phyloP scores from a whole-genome alignment of 2,113 vertebrate species.

The Ophiodon elongatus region DNA sequence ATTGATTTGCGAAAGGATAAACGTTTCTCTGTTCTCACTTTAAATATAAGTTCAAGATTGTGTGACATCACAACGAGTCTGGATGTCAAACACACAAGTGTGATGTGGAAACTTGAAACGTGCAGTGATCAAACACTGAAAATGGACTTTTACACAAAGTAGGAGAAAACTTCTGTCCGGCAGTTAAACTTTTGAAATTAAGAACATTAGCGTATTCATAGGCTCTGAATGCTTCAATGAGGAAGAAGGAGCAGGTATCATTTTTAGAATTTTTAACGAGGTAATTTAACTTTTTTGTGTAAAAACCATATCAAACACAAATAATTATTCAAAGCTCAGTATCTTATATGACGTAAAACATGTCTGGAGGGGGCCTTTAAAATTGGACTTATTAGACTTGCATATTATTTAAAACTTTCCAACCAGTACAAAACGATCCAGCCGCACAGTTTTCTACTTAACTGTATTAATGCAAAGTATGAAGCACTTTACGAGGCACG shows the following conservation, averaged over 20 bases:
- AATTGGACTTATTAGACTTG: background rate
- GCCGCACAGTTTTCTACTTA: background rate
- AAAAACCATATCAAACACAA: background rate
- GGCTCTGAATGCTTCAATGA: background rate
- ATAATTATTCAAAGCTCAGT: background rate
- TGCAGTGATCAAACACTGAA: background rate
- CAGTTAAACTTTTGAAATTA: background rate
- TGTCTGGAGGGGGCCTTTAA: background rate
- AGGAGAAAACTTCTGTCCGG: background rate
- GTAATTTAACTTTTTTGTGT: background rate
- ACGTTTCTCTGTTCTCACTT: background rate
- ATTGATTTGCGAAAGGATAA: background rate
- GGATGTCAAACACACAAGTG: background rate
- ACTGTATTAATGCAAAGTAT: constrained; percentile 8
- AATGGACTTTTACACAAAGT: background rate
- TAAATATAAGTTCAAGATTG: background rate
- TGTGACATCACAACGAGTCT: background rate
- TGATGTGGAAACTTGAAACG: background rate
- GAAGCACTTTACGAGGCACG: background rate
- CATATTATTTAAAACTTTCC: constrained; percentile 12
- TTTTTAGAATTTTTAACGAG: background rate
- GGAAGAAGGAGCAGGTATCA: background rate
- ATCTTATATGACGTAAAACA: background rate
- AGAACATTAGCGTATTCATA: background rate
- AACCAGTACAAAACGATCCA: constrained; percentile 10